A percentile compares a stretch with the other conserved stretches of the same genome.
Conservation (phyloP, 2,797 vertebrate species). For the Channallabes apus region DNA sequence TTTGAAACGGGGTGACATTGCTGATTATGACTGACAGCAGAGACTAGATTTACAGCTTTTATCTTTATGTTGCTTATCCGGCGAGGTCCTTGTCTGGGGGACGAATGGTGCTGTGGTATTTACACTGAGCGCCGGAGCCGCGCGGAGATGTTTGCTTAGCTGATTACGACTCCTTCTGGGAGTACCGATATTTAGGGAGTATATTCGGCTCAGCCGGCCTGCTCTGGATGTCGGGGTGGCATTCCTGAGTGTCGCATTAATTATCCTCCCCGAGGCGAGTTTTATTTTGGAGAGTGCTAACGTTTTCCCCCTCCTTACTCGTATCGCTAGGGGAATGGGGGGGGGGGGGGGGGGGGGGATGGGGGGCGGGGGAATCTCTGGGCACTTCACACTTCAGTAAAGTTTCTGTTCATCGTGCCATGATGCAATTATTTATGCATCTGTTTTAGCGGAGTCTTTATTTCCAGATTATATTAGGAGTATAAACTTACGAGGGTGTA, state of each 20-base stretch:
- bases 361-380: background rate
- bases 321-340: background rate
- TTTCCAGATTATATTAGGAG: background rate
- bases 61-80: conserved; percentile 54
- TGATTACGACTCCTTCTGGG: conserved; percentile 66
- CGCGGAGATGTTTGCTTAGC: conserved; percentile 66
- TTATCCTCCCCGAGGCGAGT: conserved; percentile 61
- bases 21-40: conserved; percentile 63
- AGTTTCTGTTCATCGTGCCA: background rate
- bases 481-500: too few species aligned
- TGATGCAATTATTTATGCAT: background rate
- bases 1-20: conserved; percentile 47
- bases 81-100: conserved; percentile 52
- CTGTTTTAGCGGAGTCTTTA: too few species aligned
- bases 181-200: conserved; percentile 25
- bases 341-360: background rate
- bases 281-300: conserved; percentile 58
- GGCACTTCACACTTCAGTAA: conserved; percentile 4
- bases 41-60: conserved; percentile 52
- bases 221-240: conserved; percentile 36
- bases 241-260: conserved; percentile 38
- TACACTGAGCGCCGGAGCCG: conserved; percentile 52
- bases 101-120: conserved; percentile 62
- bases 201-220: conserved; percentile 26
- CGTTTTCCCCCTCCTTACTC: background rate